Percentiles rank a stretch among this genome's conserved stretches.
Conservation (phyloP, 1,140 invertebrate genomes). For the Tetragnatha versicolor region DNA sequence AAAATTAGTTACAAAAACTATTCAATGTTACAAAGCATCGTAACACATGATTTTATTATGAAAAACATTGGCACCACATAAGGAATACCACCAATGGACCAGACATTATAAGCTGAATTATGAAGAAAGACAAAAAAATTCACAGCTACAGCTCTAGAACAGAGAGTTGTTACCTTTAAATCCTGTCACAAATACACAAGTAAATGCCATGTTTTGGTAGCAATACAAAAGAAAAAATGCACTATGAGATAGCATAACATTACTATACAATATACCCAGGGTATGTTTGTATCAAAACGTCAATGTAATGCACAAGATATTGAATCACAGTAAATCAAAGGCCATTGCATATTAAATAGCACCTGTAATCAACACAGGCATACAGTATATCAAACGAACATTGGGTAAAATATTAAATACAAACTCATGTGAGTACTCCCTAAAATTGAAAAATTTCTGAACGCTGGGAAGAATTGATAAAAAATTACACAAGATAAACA, state of each 20-base stretch:
- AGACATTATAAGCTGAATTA: slow-evolving; percentile 45
- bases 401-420: background rate
- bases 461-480: too few species aligned
- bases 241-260: slow-evolving; percentile 23
- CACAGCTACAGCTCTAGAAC: slow-evolving; percentile 30
- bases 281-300: slow-evolving; percentile 28
- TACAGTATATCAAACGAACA: background rate
- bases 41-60: slow-evolving; percentile 41
- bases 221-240: slow-evolving; percentile 37
- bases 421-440: background rate
- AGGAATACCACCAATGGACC: slow-evolving; percentile 46
- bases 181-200: slow-evolving; percentile 12
- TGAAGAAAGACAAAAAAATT: slow-evolving; percentile 28
- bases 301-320: slow-evolving; percentile 20
- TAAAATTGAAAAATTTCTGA: too few species aligned
- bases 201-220: slow-evolving; percentile 12
- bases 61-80: slow-evolving; percentile 49
- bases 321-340: slow-evolving; percentile 42
- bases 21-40: slow-evolving; percentile 45
- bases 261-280: slow-evolving; percentile 16
- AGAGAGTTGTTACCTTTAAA: slow-evolving; percentile 3
- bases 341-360: slow-evolving; percentile 10
- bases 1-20: slow-evolving; percentile 52
- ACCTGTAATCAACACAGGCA: slow-evolving; percentile 14
- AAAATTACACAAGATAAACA: too few species aligned